These are phyloP conservation scores for Donacobius atricapilla DNA, from an alignment of 2,113 vertebrate species.

Conservation along the genomic window DNA sequence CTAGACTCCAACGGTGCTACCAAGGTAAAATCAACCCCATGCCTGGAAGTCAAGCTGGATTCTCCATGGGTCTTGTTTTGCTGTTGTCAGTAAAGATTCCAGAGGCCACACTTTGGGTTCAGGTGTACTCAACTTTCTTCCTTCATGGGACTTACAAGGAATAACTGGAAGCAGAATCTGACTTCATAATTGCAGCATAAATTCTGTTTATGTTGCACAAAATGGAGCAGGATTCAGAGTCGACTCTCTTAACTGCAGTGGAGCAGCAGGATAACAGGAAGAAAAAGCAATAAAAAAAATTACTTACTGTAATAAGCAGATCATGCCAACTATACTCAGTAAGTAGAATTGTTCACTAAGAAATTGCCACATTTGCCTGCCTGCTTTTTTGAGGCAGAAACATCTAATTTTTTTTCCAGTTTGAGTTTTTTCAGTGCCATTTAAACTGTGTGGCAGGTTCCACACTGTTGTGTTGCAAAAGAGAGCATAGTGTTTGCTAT, in stretches of 20 bases:
- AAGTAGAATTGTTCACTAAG: neutral
- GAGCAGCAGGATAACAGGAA: conserved; percentile 38
- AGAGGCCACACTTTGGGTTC: neutral
- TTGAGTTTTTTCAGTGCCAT: neutral
- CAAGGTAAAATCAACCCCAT: neutral
- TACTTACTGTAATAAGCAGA: conserved; percentile 15
- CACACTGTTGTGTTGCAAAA: neutral
- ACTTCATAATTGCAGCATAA: conserved; percentile 41
- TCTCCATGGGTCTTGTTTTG: neutral
- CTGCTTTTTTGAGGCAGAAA: conserved; percentile 1
- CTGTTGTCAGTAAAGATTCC: neutral
- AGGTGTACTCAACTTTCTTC: neutral
- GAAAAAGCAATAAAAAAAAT: neutral
- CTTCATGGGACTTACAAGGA: neutral
- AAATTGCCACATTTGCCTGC: neutral
- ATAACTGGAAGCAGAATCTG: conserved; percentile 10
- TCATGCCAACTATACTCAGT: neutral
- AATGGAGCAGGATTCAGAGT: neutral
- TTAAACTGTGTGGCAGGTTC: neutral
- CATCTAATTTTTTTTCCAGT: neutral
- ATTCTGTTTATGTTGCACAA: conserved; percentile 44
- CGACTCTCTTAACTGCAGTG: neutral
- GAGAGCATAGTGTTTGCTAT: neutral
- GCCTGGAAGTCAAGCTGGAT: neutral
- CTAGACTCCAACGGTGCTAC: neutral